Conservation (phyloP, 2,797 vertebrate genomes). For the Malacoraja senta region DNA sequence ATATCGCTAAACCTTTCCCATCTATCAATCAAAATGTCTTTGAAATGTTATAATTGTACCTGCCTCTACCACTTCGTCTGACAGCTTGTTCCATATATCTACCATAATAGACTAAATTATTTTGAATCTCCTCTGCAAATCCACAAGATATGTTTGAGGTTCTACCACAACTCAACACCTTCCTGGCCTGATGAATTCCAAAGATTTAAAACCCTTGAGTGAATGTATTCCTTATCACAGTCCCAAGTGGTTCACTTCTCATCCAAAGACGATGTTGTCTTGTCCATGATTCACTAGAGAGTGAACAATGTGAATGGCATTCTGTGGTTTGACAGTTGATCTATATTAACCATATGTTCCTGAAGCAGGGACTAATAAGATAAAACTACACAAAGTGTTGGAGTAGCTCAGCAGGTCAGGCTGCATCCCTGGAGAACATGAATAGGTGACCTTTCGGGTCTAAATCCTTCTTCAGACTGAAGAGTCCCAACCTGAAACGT, state of each 20-base stretch:
- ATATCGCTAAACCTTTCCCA: too few species aligned
- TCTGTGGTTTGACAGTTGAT: neutral
- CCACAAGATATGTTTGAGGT: neutral
- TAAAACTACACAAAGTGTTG: too few species aligned
- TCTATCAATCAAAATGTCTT: too few species aligned
- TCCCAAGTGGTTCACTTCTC: neutral
- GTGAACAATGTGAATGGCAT: neutral
- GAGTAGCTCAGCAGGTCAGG: too few species aligned
- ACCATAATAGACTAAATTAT: too few species aligned
- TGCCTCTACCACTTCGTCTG: too few species aligned
- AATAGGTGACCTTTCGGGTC: too few species aligned
- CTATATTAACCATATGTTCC: neutral
- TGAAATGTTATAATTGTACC: too few species aligned
- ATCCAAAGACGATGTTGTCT: neutral
- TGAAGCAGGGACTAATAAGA: neutral
- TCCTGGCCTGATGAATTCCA: neutral
- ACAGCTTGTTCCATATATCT: too few species aligned
- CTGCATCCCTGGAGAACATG: too few species aligned
- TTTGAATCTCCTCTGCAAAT: neutral
- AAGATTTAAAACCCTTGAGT: neutral
- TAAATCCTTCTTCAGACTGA: too few species aligned
- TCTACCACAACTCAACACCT: neutral
- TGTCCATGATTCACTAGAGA: neutral
- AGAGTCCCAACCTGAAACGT: too few species aligned
- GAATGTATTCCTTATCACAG: neutral